Base-by-base conservation (phyloP, 2,113 vertebrate genomes). In the Trichomycterus rosablanca region DNA sequence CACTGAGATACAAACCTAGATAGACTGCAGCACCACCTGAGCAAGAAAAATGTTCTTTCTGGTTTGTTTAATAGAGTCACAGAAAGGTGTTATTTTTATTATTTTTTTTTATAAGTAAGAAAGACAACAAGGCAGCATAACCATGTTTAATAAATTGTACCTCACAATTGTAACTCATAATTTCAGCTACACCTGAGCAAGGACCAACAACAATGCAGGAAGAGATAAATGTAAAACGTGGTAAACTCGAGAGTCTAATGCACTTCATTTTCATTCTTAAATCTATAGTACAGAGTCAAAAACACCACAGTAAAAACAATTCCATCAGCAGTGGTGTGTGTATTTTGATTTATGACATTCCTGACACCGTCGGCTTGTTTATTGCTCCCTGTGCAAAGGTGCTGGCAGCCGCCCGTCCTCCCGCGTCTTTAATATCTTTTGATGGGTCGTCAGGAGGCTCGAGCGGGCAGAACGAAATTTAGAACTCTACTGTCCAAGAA, bases 301-400 rank as follows among this genome's bases (percentile, higher is more conserved):
- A 74, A 68, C 30, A 67, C 30, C 30, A 49, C 63, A 45, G 42
- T 26, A 20, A 30, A 20, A 49, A 68, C 66, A 77, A 68, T 69
- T 71, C 77, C 73, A 56, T 67, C 61, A 68, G 57, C 54, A 63
- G 69, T 74, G 63, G 57, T 74, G 64, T 70, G 56, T 37, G 68
- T 71, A 75, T 76, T 64, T 44, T 68, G 75, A 79, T 75, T 79
- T 67, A 74, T 77, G 66, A 62, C 55, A 56, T 71, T 63, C 64
- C 60, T 75, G 67, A 72, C 71, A 72, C 60, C 71, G 50, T 61
- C 68, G 64, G 42, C n/a, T 74, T 80, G 68, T 74, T 77, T 76
- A 76, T 76, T 74, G 54, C 65, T 42, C 50, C 42, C 49, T 44
- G 52, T 54, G 58, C 37, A 37, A 73, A 48, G 39, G 37, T 20